phyloP scores from a whole-genome alignment of 1,140 invertebrate genomes.

The Ostrea edulis region DNA sequence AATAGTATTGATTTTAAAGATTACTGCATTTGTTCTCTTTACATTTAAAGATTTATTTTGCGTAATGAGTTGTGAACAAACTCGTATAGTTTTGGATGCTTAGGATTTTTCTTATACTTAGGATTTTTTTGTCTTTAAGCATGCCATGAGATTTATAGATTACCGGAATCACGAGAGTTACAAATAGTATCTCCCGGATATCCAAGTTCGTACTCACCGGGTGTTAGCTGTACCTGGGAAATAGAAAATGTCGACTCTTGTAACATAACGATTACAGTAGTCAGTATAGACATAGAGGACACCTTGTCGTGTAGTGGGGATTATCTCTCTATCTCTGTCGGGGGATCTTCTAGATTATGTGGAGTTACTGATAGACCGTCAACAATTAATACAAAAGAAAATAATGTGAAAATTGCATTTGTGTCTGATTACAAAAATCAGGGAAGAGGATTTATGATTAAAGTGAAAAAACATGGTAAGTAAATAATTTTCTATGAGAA shows the following conservation, averaged over 20 bases:
- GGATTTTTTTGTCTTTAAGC: background rate
- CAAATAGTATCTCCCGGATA: background rate
- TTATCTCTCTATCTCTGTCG: background rate
- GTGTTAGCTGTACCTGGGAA: background rate
- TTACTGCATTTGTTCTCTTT: background rate
- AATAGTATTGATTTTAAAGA: background rate
- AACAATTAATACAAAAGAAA: background rate
- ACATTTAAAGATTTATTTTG: too few relatives aligned
- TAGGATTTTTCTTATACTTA: background rate
- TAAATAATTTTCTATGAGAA: background rate
- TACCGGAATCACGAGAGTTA: background rate
- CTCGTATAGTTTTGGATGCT: background rate
- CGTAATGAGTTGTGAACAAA: too few relatives aligned
- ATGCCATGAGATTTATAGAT: background rate
- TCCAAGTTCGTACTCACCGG: background rate
- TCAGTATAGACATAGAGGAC: background rate
- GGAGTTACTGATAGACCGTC: background rate
- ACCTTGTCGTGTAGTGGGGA: slow-evolving; percentile 4
- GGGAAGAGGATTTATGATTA: background rate
- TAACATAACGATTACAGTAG: background rate
- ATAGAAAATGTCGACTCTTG: background rate
- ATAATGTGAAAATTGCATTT: background rate
- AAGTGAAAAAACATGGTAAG: background rate
- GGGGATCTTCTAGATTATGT: background rate
- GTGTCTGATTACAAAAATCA: slow-evolving; percentile 3